Percentiles rank a stretch among this genome's conserved stretches.
Evolutionary conservation across 53 echinoderm and acorn worm genomes (phyloP).

Genomic region (Apostichopus leukothele): DNA sequence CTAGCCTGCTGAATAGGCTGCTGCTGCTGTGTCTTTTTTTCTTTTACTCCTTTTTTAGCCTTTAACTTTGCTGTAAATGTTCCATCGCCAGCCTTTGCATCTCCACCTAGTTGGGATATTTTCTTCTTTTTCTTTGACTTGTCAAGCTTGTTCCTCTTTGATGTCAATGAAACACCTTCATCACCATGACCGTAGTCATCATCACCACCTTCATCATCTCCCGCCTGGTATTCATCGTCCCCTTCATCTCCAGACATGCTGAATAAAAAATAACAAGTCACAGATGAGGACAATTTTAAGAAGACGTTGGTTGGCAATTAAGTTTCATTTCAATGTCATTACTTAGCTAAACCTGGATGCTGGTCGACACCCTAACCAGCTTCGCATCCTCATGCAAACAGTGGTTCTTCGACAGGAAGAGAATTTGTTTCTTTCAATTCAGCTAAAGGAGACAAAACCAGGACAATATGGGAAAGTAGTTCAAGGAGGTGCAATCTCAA

Average conservation of each 20-base stretch:
- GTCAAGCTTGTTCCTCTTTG: conserved; percentile 3
- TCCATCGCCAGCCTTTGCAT: neutral
- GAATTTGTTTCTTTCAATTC: neutral
- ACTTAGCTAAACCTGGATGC: no score
- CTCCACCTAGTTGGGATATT: neutral
- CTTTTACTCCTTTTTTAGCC: neutral
- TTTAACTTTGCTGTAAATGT: neutral
- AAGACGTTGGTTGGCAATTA: no score
- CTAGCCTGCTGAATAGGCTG: neutral
- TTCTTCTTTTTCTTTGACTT: conserved; percentile 16
- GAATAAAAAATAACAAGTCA: neutral
- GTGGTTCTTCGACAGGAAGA: no score
- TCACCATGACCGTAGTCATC: neutral
- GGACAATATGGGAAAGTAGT: no score
- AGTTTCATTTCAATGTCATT: no score
- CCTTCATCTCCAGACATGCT: conserved; percentile 18
- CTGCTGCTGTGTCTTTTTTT: neutral
- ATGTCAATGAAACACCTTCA: neutral
- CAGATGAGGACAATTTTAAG: no score
- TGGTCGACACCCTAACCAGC: no score
- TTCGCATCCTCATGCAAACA: no score
- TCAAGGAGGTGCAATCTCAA: no score
- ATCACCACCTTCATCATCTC: neutral
- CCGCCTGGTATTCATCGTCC: neutral
- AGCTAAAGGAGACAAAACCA: no score